Percentiles rank a stretch among this genome's conserved stretches.
Evolutionary conservation across 2,113 vertebrate species (phyloP).

Genomic region (Uria aalge): DNA sequence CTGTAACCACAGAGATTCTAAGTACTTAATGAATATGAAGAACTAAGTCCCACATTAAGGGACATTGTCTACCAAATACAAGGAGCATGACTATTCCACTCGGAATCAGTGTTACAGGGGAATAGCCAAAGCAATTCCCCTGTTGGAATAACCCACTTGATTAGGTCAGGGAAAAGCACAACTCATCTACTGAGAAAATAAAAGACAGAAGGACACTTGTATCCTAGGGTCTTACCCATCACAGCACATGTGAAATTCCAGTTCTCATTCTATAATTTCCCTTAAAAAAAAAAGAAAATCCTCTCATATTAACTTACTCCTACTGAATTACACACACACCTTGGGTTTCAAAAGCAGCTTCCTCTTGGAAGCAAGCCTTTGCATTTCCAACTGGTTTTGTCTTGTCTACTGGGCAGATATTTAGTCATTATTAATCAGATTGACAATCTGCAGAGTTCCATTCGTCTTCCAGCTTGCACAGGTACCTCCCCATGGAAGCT

Average conservation of each 20-base stretch:
- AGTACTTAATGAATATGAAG: neutral
- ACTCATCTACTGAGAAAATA: neutral
- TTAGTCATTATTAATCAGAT: neutral
- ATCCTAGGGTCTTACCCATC: neutral
- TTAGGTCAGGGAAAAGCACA: neutral
- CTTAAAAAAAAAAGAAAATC: neutral
- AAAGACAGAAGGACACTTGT: neutral
- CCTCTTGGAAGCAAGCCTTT: neutral
- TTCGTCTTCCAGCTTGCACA: neutral
- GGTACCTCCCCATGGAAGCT: neutral
- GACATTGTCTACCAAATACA: neutral
- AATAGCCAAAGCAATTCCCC: neutral
- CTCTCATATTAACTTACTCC: neutral
- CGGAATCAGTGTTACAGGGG: neutral
- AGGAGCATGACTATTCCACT: neutral
- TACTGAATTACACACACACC: neutral
- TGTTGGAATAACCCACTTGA: rapidly evolving
- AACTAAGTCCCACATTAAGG: neutral
- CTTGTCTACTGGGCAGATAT: neutral
- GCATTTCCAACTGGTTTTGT: neutral
- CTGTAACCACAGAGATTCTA: neutral
- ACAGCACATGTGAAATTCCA: neutral
- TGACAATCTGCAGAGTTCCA: neutral
- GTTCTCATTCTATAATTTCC: neutral
- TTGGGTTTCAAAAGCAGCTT: neutral